Evolutionary conservation across 2,797 vertebrate species (phyloP), one percentile per base, ranked within the genome.

Genomic region (Kryptopterus vitreolus): DNA sequence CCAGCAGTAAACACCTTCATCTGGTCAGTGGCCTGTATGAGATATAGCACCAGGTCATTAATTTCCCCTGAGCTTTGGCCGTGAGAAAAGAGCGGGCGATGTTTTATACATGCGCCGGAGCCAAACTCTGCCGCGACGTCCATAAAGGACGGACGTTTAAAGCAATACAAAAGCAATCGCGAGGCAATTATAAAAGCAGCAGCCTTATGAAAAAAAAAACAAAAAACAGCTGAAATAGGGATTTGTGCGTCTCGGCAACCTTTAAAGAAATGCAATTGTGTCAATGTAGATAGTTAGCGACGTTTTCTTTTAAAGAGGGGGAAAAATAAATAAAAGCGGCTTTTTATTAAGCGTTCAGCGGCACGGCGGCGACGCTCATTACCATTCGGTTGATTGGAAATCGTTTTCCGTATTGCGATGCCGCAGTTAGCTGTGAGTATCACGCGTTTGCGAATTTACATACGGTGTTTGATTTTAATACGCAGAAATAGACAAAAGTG

Each of bases 131-230:
- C 62, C 46, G 72, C 76, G 76, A 80, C 81, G 79, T 84, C 85
- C 53, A 46, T 89, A 90, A 90, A 90, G 89, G 86, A 89, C 88
- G 88, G 90, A 88, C 84, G 88, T 88, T 90, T 89, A 89, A 90
- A 89, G 89, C 89, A 91, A 85, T 77, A 86, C 88, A 91, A 89
- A n/a, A 89, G 87, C 88, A 89, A 87, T 91, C 83, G 89, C 89
- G 86, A 85, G 85, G 88, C 85, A 87, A 68, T 77, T 77, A 77
- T 43, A 68, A 85, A n/a, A 84, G 88, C 86, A 81, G 61, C 88
- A 86, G 86, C 83, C 76, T 89, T 88, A 87, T 86, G n/a, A n/a
- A n/a, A n/a, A n/a, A n/a, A n/a, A n/a, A n/a, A n/a, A n/a, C n/a
- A n/a, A 88, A 88, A 83, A 86, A 88, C 87, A 85, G 86, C 88